A percentile compares a stretch with the other conserved stretches of the same genome.
Conservation (phyloP, 2,113 vertebrate genomes). For the Thomomys bottae region DNA sequence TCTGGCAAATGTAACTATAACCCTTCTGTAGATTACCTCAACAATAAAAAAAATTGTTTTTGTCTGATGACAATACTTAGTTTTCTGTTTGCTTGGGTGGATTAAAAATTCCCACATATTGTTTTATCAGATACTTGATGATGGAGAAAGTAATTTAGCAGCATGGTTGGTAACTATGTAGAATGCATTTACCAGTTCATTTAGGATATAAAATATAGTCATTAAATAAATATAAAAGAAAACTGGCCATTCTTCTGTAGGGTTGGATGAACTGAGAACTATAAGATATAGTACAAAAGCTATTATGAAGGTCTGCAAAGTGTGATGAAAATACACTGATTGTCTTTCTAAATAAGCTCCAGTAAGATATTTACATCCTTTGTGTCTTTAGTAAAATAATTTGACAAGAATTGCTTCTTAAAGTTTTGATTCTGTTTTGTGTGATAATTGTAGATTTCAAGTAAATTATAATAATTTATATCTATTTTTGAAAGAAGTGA, state of each 20-base stretch:
- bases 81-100: not conserved
- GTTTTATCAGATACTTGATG: not conserved
- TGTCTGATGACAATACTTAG: not conserved
- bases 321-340: not conserved
- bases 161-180: not conserved
- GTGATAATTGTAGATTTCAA: constrained; percentile 11
- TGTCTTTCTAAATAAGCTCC: not conserved
- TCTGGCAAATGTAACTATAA: too few relatives aligned
- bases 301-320: not conserved
- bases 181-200: too few relatives aligned
- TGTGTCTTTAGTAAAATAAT: not conserved
- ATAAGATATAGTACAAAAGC: not conserved
- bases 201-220: too few relatives aligned
- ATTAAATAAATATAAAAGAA: not conserved
- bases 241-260: not conserved
- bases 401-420: not conserved
- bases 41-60: not conserved
- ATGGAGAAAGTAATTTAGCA: not conserved
- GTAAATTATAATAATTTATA: constrained; percentile 20
- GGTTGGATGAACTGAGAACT: not conserved
- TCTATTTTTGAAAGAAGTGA: not conserved
- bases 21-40: too few relatives aligned
- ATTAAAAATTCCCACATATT: not conserved
- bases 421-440: constrained; percentile 2
- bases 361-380: not conserved